phyloP scores from a whole-genome alignment of 1,140 invertebrate species.

The Drosophila busckii region DNA sequence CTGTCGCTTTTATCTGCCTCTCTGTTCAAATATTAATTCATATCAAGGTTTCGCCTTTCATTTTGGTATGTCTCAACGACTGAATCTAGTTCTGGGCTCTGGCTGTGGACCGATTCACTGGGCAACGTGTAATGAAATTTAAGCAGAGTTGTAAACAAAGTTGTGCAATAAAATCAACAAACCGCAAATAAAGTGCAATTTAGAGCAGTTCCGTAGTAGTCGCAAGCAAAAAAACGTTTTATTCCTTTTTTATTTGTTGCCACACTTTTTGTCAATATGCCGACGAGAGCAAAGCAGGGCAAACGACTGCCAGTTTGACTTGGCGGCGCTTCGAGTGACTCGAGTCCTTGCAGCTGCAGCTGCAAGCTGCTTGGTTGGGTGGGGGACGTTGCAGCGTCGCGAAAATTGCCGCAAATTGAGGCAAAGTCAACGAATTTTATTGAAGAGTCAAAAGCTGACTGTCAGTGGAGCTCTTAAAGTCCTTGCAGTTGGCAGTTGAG shows the following conservation, averaged over 20 bases:
- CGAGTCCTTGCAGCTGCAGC: slow-evolving; percentile 23
- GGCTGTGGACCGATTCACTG: slow-evolving; percentile 39
- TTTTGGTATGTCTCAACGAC: slow-evolving; percentile 38
- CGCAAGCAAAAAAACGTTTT: slow-evolving; percentile 16
- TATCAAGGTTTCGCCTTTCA: slow-evolving; percentile 73
- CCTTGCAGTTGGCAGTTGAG: slow-evolving; percentile 28
- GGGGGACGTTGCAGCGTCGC: slow-evolving; percentile 18
- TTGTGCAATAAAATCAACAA: slow-evolving; percentile 64
- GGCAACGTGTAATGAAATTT: slow-evolving; percentile 70
- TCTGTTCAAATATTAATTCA: slow-evolving; percentile 75
- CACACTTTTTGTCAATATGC: slow-evolving; percentile 39
- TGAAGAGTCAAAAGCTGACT: slow-evolving; percentile 1
- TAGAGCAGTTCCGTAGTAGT: slow-evolving; percentile 28
- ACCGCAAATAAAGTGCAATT: slow-evolving; percentile 62
- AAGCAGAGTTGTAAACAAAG: slow-evolving; percentile 64
- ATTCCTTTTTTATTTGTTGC: slow-evolving; percentile 13
- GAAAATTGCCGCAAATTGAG: slow-evolving; percentile 33
- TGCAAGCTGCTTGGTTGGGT: slow-evolving; percentile 13
- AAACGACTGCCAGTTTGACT: background rate
- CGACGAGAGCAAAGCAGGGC: background rate
- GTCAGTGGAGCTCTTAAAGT: slow-evolving; percentile 10
- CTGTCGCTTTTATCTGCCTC: too few species aligned
- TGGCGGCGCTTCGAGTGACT: background rate
- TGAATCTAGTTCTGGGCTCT: slow-evolving; percentile 7
- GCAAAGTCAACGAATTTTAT: slow-evolving; percentile 31